phyloP scores from a whole-genome alignment of 2,888 invertebrate genomes.

The Disparrhopalites patrizii region DNA sequence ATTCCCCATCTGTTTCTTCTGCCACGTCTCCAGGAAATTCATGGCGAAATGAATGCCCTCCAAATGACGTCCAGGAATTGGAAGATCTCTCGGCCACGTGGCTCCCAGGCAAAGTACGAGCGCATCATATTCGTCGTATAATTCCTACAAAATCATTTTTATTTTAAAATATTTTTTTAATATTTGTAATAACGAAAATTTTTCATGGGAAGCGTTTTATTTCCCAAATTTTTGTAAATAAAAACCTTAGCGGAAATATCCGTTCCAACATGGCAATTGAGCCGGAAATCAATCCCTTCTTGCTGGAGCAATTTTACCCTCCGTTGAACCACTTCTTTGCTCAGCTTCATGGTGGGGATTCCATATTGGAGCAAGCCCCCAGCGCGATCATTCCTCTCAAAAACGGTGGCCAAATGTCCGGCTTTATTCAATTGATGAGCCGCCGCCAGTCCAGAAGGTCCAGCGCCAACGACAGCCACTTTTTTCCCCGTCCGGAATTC shows the following conservation, averaged over 20 bases:
- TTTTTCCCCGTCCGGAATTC: slow-evolving; percentile 63
- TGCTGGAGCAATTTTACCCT: slow-evolving; percentile 78
- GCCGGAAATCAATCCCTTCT: slow-evolving; percentile 88
- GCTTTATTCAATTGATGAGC: slow-evolving; percentile 96
- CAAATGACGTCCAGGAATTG: slow-evolving; percentile 77
- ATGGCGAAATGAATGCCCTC: slow-evolving; percentile 96
- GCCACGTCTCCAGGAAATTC: slow-evolving; percentile 95
- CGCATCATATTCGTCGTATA: slow-evolving; percentile 67
- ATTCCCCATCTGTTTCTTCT: slow-evolving; percentile 83
- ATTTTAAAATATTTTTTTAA: background rate
- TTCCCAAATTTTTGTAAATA: background rate
- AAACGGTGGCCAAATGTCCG: slow-evolving; percentile 93
- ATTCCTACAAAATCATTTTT: slow-evolving; percentile 28
- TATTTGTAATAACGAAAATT: background rate
- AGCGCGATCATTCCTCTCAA: slow-evolving; percentile 90
- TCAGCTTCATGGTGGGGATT: slow-evolving; percentile 97
- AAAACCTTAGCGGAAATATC: slow-evolving; percentile 71
- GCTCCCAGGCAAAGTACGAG: slow-evolving; percentile 88
- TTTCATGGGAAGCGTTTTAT: background rate
- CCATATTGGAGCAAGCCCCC: slow-evolving; percentile 96
- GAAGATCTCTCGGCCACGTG: slow-evolving; percentile 90
- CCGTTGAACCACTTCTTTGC: slow-evolving; percentile 87
- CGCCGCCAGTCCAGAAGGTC: slow-evolving; percentile 85
- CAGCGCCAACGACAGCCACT: slow-evolving; percentile 88
- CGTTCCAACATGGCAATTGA: slow-evolving; percentile 84